These are phyloP conservation scores for Scomber japonicus DNA, from an alignment of 2,113 vertebrate species.

Conservation along the genomic window DNA sequence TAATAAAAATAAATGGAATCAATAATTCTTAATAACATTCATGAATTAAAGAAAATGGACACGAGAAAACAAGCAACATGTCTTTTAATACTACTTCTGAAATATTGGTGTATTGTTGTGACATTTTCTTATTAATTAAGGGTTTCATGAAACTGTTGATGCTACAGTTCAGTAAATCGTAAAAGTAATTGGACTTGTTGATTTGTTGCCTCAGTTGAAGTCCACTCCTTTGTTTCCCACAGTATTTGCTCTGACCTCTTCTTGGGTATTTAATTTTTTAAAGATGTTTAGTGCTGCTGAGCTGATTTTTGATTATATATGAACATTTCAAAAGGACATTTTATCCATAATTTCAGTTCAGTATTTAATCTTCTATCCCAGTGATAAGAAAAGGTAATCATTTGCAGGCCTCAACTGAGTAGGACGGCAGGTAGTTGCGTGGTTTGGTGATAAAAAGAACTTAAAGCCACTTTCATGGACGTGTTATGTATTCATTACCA, in stretches of 20 bases:
- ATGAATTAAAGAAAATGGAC: too few relatives aligned
- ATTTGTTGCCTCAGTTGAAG: slow-evolving; percentile 8
- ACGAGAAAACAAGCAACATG: not conserved
- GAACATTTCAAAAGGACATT: not conserved
- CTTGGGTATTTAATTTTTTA: not conserved
- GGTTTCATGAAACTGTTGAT: not conserved
- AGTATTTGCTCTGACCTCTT: not conserved
- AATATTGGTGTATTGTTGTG: not conserved
- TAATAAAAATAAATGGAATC: not conserved
- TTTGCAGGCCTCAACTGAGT: not conserved
- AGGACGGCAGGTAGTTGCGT: not conserved
- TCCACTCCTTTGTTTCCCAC: not conserved
- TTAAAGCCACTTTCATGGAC: slow-evolving; percentile 23
- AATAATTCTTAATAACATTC: not conserved
- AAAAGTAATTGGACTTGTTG: not conserved
- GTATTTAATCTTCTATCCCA: not conserved
- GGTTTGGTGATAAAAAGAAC: slow-evolving; percentile 6
- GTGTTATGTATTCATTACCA: slow-evolving; percentile 5
- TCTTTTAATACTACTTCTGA: not conserved
- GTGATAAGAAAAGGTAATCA: not conserved
- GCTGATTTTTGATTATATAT: not conserved
- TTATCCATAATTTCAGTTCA: not conserved
- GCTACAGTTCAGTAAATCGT: not conserved
- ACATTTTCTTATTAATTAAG: not conserved
- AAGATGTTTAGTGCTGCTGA: not conserved